A percentile compares a stretch with the other conserved stretches of the same genome.
These are phyloP conservation scores for Diacarnus erythraeanus DNA, from an alignment of 37 sponge, comb jelly and placozoan genomes.

Conservation along the genomic window DNA sequence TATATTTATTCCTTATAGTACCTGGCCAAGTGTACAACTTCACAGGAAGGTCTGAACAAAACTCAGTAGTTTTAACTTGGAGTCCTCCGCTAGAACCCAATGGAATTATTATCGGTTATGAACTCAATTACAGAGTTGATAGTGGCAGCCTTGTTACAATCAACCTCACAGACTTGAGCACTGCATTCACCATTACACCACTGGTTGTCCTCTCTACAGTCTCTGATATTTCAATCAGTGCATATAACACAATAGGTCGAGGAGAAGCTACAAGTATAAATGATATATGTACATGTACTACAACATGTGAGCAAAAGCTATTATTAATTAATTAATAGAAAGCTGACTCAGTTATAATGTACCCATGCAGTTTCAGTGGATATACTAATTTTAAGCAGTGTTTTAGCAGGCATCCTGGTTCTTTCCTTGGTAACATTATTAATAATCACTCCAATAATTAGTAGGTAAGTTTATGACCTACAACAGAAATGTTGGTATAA, in stretches of 20 bases:
- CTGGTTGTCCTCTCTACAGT: background rate
- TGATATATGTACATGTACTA: background rate
- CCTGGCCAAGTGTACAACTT: background rate
- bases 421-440: too few relatives aligned
- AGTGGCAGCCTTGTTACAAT: too few relatives aligned
- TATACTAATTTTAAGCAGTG: too few relatives aligned
- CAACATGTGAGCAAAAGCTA: background rate
- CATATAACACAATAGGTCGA: background rate
- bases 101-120: background rate
- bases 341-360: too few relatives aligned
- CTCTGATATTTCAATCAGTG: background rate
- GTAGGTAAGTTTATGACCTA: too few relatives aligned
- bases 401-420: too few relatives aligned
- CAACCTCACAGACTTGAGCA: background rate
- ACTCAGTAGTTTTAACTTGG: background rate
- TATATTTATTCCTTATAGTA: background rate
- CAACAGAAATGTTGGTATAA: too few relatives aligned
- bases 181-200: background rate
- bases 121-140: background rate
- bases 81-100: background rate
- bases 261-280: background rate
- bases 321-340: too few relatives aligned
- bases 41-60: background rate
- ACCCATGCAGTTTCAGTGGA: too few relatives aligned
- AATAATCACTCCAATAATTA: too few relatives aligned